Conservation (phyloP, 2,113 vertebrate genomes). For the Urocolius indicus region DNA sequence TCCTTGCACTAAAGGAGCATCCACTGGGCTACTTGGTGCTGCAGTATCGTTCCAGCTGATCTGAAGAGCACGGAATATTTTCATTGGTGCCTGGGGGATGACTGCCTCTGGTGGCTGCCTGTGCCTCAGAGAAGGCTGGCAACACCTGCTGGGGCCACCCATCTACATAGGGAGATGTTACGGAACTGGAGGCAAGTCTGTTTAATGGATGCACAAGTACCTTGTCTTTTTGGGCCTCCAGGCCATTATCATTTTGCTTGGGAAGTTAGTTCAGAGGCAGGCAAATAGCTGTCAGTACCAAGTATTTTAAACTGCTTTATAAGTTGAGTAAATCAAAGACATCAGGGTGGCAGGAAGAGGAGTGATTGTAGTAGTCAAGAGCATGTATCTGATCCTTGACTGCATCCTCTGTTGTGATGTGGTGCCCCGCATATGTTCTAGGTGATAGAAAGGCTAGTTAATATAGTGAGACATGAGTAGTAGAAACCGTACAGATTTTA, state of each 20-base stretch:
- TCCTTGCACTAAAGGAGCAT: not conserved
- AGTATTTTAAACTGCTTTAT: not conserved
- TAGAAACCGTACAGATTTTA: not conserved
- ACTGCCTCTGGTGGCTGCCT: not conserved
- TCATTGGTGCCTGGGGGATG: not conserved
- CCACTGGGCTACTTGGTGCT: not conserved
- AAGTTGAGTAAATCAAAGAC: not conserved
- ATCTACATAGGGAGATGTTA: rapidly evolving
- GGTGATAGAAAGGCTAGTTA: not conserved
- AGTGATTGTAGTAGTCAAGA: not conserved
- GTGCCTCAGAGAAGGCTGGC: not conserved
- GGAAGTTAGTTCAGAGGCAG: not conserved
- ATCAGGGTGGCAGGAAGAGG: not conserved
- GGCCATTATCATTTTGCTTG: rapidly evolving
- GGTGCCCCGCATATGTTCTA: not conserved
- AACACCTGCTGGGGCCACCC: rapidly evolving
- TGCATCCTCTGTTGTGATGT: not conserved
- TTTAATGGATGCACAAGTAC: rapidly evolving
- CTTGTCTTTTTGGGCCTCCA: not conserved
- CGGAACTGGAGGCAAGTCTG: rapidly evolving
- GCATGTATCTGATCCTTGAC: not conserved
- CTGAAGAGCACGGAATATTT: not conserved
- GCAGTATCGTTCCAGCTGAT: not conserved
- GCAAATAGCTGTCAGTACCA: not conserved
- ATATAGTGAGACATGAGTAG: not conserved